Base-by-base conservation (phyloP, 2,888 invertebrate genomes). In the Glyphotaelius pellucidus region DNA sequence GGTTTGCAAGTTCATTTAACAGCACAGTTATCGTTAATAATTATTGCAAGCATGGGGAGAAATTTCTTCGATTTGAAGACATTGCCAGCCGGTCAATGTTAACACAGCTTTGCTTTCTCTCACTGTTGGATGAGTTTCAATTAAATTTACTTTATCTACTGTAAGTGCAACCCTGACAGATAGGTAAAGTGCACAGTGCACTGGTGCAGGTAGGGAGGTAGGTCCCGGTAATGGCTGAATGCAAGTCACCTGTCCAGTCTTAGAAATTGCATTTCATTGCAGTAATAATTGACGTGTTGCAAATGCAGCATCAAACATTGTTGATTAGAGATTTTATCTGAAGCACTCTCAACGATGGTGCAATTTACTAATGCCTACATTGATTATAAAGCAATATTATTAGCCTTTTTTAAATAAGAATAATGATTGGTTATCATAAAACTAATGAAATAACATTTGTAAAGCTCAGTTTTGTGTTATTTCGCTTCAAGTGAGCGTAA, bases 161-260 rank as follows among this genome's bases (percentile, higher is more conserved):
- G 52, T 67, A 67, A 67, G 25, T 67, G 52, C 52, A 67, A 67
- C 25, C 25, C 52, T 67, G 52, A 67, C 52, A 67, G 52, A 67
- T 19, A 67, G 52, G 19, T 67, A 25, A 3, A 67, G 52, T 67
- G 52, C 52, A 67, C 52, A 67, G 19, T 19, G 52, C 52, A 25
- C 52, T 19, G 52, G 25, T 19, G 19, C 19, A 19, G 52, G 52
- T 19, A 25, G 19, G 15, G 47, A 67, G 52, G 52, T 67, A 67
- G 52, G 25, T 67, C 7, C 25, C 25, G 19, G 52, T 67, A 25
- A 67, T 9, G 30, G 83, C 35, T 32, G 83, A 83, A 83, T 83
- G 83, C 83, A 83, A 83, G 83, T 83, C 32, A 83, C 83, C 35
- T 83, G 83, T 83, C 83, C 12, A 15, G 32, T 83, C 83, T 83